Base-by-base conservation (phyloP, 2,797 vertebrate species). In the Darevskia mixta region DNA sequence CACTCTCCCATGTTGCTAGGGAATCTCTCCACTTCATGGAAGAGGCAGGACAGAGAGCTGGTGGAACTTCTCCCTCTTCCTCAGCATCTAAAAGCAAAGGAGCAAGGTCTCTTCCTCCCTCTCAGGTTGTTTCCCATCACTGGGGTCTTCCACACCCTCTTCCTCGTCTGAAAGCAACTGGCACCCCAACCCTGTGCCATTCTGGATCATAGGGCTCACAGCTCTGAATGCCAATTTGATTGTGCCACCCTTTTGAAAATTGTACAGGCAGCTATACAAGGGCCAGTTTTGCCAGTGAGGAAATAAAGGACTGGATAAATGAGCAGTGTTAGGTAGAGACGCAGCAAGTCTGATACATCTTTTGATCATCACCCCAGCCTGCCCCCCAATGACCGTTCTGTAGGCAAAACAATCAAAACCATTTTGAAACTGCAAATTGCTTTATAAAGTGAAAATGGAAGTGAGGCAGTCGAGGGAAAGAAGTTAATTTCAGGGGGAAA, bases 401-500 rank as follows among this genome's bases (percentile, higher is more conserved):
- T 78, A 78, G 13, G 8, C 0, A 0, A 85, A 10, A 61, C 72
- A 76, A 17, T 29, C 86, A 90, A 89, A 93, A 87, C 0, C 69
- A 4, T 61, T 91, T 4, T 43, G 35, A 83, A 5, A 73, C 61
- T 3, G n/a, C 72, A 83, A 23, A 85, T 20, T 20, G 2, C 0
- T 86, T 86, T 85, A 67, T 86, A 25, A 29, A 87, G 1, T 64
- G 20, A 3, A 55, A 88, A 78, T 1, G n/a, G 85, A 69, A 1
- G 17, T 4, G 45, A 79, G 5, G 72, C 29, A 35, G 69, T 75
- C 41, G 67, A 81, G 58, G 77, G 88, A 49, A 78, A 3, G 10
- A 61, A 72, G 15, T 81, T 90, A 88, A 84, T 17, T 85, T 69
- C 20, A 77, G 27, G 20, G n/a, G 66, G 64, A 82, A 85, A 92